A percentile compares a stretch with the other conserved stretches of the same genome.
phyloP scores from a whole-genome alignment of 2,113 vertebrate genomes.

The Murina feae region DNA sequence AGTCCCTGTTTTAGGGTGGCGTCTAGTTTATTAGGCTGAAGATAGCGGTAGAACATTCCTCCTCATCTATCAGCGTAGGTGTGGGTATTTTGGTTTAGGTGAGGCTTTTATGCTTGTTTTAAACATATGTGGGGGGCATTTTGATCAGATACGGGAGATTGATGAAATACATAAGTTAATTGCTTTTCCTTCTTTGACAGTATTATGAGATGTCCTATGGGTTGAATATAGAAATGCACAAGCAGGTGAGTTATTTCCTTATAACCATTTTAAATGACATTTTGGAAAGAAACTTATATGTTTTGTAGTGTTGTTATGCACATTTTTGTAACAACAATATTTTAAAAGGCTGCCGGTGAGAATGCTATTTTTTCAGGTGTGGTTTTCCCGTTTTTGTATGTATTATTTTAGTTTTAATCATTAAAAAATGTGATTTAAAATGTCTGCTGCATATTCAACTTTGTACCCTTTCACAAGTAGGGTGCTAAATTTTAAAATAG shows the following conservation, averaged over 20 bases:
- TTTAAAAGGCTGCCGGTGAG: background rate
- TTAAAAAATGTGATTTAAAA: constrained; percentile 16
- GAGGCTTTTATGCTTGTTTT: constrained; percentile 43
- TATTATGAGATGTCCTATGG: constrained; percentile 98
- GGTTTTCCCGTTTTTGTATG: background rate
- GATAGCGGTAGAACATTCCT: background rate
- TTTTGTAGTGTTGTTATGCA: constrained; percentile 51
- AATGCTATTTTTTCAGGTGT: background rate
- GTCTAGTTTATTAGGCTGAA: constrained; percentile 59
- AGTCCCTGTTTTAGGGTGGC: constrained; percentile 5
- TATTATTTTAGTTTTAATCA: constrained; percentile 12
- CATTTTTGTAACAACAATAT: background rate
- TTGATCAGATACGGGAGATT: constrained; percentile 30
- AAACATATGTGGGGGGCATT: constrained; percentile 7
- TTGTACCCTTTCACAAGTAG: constrained; percentile 25
- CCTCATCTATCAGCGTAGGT: background rate
- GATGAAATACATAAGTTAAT: constrained; percentile 58
- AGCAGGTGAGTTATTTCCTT: constrained; percentile 88
- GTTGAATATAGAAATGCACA: constrained; percentile 98
- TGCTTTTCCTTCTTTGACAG: constrained; percentile 82
- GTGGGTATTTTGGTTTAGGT: background rate
- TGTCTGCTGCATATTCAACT: background rate
- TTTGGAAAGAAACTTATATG: constrained; percentile 22
- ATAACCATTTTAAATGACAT: constrained; percentile 40
- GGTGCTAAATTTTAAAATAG: constrained; percentile 1